phyloP scores from a whole-genome alignment of 1,140 invertebrate species.

The Trinorchestia longiramus region DNA sequence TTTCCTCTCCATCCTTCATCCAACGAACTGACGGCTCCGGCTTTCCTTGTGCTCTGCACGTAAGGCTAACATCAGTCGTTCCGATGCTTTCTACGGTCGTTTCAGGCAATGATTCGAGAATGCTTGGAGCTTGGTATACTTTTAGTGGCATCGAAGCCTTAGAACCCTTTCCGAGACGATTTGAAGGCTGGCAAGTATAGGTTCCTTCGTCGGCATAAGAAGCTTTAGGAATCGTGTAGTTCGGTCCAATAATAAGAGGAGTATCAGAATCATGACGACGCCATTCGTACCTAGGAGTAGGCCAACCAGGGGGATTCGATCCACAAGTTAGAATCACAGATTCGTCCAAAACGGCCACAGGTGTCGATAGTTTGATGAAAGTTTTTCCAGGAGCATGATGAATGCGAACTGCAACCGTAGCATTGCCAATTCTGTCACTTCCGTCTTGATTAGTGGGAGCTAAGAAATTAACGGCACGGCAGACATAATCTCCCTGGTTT shows the following conservation, averaged over 20 bases:
- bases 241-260: slow-evolving; percentile 80
- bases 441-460: slow-evolving; percentile 73
- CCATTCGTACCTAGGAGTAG: slow-evolving; percentile 85
- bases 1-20: slow-evolving; percentile 87
- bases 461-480: slow-evolving; percentile 85
- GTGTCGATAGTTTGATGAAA: slow-evolving; percentile 84
- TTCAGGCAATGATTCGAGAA: slow-evolving; percentile 85
- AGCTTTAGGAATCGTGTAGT: slow-evolving; percentile 86
- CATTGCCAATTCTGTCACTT: slow-evolving; percentile 77
- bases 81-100: slow-evolving; percentile 84
- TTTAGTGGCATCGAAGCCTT: slow-evolving; percentile 84
- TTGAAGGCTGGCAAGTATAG: slow-evolving; percentile 89
- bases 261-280: slow-evolving; percentile 79
- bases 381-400: slow-evolving; percentile 89
- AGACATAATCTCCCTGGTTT: slow-evolving; percentile 87
- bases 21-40: slow-evolving; percentile 85
- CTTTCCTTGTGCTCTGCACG: slow-evolving; percentile 88
- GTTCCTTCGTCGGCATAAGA: slow-evolving; percentile 78
- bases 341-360: slow-evolving; percentile 86
- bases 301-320: slow-evolving; percentile 89
- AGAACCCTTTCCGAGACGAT: slow-evolving; percentile 87
- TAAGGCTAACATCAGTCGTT: slow-evolving; percentile 83
- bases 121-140: slow-evolving; percentile 87
- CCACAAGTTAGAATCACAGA: slow-evolving; percentile 87
- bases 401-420: slow-evolving; percentile 83